These are phyloP conservation scores for Sylvietta virens DNA, from an alignment of 2,113 vertebrate genomes.

Conservation along the genomic window DNA sequence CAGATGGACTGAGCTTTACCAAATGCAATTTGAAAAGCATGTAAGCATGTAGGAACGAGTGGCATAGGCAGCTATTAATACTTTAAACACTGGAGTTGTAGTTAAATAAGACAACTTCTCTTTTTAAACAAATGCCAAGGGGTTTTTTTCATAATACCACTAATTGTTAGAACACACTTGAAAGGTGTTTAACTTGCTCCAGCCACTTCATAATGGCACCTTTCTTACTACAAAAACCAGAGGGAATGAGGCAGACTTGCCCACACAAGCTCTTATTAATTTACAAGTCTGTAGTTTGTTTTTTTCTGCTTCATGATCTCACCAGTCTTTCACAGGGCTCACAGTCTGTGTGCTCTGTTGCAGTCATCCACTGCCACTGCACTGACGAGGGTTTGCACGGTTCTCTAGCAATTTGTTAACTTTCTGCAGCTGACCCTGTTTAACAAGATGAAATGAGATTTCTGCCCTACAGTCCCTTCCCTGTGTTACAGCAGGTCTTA, in stretches of 20 bases:
- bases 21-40: constrained; percentile 65
- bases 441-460: neutral
- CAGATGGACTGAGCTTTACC: constrained; percentile 57
- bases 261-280: constrained; percentile 22
- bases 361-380: fast-evolving
- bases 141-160: neutral
- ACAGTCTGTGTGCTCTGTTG: neutral
- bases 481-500: neutral
- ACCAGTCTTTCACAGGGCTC: neutral
- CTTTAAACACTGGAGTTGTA: neutral
- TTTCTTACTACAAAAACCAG: neutral
- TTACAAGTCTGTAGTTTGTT: neutral
- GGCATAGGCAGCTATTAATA: constrained; percentile 12
- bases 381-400: neutral
- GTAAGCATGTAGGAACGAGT: constrained; percentile 50
- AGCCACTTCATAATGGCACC: neutral
- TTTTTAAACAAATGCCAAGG: neutral
- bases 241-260: neutral
- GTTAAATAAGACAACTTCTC: constrained; percentile 24
- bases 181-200: constrained; percentile 6
- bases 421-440: neutral
- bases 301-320: neutral
- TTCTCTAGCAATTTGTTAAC: neutral
- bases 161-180: constrained; percentile 5
- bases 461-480: neutral